Percentiles rank a stretch among this genome's conserved stretches.
Evolutionary conservation across 2,113 vertebrate species (phyloP).

Genomic region (Haemorhous mexicanus): DNA sequence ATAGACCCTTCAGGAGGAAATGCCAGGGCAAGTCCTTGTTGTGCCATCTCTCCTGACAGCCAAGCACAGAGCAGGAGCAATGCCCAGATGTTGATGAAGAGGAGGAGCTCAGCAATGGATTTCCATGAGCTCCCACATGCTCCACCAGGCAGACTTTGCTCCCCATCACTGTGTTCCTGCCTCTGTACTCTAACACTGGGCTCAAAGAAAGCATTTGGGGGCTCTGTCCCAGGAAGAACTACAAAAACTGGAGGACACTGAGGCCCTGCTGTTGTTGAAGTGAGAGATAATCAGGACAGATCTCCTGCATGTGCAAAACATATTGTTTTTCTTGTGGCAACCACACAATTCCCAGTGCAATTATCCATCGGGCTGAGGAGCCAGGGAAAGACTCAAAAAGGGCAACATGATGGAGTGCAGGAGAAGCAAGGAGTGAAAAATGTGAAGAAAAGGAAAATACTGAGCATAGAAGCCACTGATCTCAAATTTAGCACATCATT

Average conservation of each 20-base stretch:
- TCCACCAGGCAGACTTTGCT: neutral
- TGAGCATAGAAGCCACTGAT: neutral
- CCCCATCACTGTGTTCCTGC: neutral
- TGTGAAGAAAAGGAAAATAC: neutral
- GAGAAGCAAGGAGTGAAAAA: neutral
- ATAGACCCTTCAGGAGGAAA: neutral
- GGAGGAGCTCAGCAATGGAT: neutral
- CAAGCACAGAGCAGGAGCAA: neutral
- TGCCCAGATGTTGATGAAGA: neutral
- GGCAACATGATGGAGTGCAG: neutral
- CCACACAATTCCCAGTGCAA: neutral
- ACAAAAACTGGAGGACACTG: neutral
- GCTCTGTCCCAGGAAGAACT: neutral
- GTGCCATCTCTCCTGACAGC: neutral
- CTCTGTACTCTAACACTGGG: neutral
- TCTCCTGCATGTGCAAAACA: neutral
- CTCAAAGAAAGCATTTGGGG: neutral
- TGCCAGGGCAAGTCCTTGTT: neutral
- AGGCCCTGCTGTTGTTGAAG: neutral
- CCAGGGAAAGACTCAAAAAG: neutral
- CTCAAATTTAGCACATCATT: neutral
- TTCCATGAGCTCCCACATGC: neutral
- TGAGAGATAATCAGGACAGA: neutral
- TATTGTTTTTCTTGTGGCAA: neutral
- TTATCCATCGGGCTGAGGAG: neutral